Evolutionary conservation across 2,113 vertebrate genomes (phyloP).

Genomic region (Electrona antarctica): DNA sequence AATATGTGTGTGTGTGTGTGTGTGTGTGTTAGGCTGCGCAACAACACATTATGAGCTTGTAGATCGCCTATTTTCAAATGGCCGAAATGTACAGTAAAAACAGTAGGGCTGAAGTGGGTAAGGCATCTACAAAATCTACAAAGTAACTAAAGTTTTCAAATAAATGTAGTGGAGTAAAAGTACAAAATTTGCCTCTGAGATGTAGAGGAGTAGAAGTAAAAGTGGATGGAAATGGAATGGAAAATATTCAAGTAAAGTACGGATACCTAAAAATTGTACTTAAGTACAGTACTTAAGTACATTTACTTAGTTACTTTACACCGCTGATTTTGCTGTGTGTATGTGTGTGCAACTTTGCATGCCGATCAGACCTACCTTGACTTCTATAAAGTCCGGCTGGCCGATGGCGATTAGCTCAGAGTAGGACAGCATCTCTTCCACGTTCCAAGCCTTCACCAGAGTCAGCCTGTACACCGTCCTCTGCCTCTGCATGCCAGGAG

Average conservation of each 20-base stretch:
- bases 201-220: neutral
- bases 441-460: slow-evolving; percentile 94
- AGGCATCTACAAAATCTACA: slow-evolving; percentile 34
- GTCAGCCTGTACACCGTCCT: slow-evolving; percentile 93
- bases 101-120: too few species aligned
- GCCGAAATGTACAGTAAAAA: too few species aligned
- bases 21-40: too few species aligned
- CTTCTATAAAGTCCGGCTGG: slow-evolving; percentile 92
- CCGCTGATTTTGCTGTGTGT: too few species aligned
- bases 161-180: too few species aligned
- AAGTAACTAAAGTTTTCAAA: slow-evolving; percentile 10
- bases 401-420: slow-evolving; percentile 88
- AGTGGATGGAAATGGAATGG: neutral
- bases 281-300: too few species aligned
- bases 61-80: too few species aligned
- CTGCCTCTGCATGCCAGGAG: slow-evolving; percentile 80
- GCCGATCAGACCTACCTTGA: slow-evolving; percentile 84
- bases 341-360: too few species aligned
- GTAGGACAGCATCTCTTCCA: slow-evolving; percentile 91
- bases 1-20: too few species aligned
- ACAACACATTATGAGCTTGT: too few species aligned
- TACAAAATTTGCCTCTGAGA: neutral
- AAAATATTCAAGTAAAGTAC: neutral
- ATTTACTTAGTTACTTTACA: too few species aligned
- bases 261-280: too few species aligned